Evolutionary conservation across 2,888 invertebrate genomes (phyloP), one percentile per base, ranked within the genome.

Genomic region (Chrysina gloriosa): DNA sequence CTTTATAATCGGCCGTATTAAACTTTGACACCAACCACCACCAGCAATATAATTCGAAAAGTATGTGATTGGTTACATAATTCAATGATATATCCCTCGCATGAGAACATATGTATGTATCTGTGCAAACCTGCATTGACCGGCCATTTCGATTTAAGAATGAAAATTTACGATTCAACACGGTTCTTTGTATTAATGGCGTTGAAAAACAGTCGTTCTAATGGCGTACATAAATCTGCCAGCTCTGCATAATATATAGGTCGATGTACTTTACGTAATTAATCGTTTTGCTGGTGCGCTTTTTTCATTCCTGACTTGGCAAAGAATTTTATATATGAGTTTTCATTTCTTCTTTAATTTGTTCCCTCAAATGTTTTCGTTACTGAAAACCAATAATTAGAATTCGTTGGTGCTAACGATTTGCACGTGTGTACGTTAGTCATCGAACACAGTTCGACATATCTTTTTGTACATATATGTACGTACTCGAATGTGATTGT

Each of bases 171-270:
- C 52, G 31, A 52, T 52, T 52, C 31, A 52, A 52, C 29, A 29
- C 52, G 11, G 19, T 52, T 52, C 29, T 31, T 52, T 52, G 31
- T 52, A 52, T 52, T 31, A 52, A 52, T 52, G 52, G 52, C 31
- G 52, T 31, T 52, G 52, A 52, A 52, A 52, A 52, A 52, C 52
- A 52, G 31, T 52, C 52, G 52, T 29, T 52, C 19, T 52, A 52
- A 52, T 52, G 31, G 52, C 52, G 31, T 34, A 52, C 52, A 52
- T 52, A 52, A 52, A 52, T 52, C 52, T 52, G 52, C 31, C 52
- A 52, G 31, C 31, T 52, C 52, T 52, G 52, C 52, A 52, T 52
- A 52, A 52, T 52, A 52, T 52, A 52, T 52, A 52, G 52, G 52
- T 52, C 52, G 52, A 52, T 52, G 52, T 52, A 52, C 52, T 52